Conservation (phyloP, 2,888 invertebrate species). For the Pilophorus perplexus region DNA sequence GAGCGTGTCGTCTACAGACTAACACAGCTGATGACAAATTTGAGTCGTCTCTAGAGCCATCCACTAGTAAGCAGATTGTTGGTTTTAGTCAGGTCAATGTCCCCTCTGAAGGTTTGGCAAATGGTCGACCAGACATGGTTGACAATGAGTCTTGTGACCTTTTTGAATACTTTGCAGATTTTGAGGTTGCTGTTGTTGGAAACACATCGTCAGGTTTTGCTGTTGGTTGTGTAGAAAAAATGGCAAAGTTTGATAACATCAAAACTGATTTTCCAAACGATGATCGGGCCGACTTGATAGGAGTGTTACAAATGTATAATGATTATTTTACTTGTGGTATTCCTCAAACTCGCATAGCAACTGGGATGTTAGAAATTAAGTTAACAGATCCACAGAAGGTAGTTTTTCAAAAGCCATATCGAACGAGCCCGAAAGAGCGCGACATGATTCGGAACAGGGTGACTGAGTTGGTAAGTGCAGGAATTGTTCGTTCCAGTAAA, state of each 20-base stretch:
- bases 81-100: too few relatives aligned
- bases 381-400: too few relatives aligned
- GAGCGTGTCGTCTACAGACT: too few relatives aligned
- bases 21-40: too few relatives aligned
- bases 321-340: conserved; percentile 1
- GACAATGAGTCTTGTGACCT: too few relatives aligned
- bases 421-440: conserved; percentile 10
- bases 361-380: conserved; percentile 1
- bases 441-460: conserved; percentile 27
- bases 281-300: neutral
- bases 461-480: too few relatives aligned
- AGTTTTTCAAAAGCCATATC: conserved; percentile 22
- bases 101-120: neutral
- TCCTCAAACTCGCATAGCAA: neutral
- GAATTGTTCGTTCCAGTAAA: conserved; percentile 22
- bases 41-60: too few relatives aligned
- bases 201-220: neutral
- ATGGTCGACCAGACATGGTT: too few relatives aligned
- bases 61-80: too few relatives aligned
- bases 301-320: neutral
- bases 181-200: neutral
- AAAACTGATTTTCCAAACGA: conserved; percentile 8
- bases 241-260: neutral
- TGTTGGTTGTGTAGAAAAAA: neutral
- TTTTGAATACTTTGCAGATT: too few relatives aligned